These are phyloP conservation scores for Cheilosia grossa DNA, from an alignment of 2,888 invertebrate species.

Conservation along the genomic window DNA sequence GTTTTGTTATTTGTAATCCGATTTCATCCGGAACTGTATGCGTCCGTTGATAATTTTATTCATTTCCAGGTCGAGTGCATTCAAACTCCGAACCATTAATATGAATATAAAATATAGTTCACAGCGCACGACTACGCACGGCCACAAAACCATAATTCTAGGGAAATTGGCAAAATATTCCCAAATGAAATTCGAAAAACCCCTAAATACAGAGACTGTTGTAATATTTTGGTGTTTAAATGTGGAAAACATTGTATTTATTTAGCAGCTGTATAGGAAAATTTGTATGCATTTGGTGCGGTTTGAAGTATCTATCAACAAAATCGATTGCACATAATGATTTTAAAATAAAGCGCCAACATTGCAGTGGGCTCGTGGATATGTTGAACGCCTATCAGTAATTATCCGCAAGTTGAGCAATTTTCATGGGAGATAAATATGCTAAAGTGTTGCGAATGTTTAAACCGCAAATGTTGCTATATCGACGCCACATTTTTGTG, in stretches of 20 bases:
- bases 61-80: background rate
- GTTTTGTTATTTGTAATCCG: slow-evolving; percentile 6
- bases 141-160: slow-evolving; percentile 35
- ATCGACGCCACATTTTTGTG: slow-evolving; percentile 11
- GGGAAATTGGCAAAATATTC: slow-evolving; percentile 19
- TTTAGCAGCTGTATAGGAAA: slow-evolving; percentile 1
- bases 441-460: slow-evolving; percentile 45
- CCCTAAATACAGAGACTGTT: slow-evolving; percentile 30
- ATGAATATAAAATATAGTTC: no score
- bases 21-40: background rate
- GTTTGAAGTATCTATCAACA: background rate
- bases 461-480: slow-evolving; percentile 20
- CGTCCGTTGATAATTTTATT: background rate
- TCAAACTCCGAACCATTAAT: background rate
- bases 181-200: slow-evolving; percentile 39
- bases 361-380: slow-evolving; percentile 1
- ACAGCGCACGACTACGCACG: background rate
- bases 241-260: slow-evolving; percentile 14
- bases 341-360: background rate
- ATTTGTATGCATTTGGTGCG: background rate
- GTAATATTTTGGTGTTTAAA: slow-evolving; percentile 32
- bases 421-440: background rate
- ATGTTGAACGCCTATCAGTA: slow-evolving; percentile 35
- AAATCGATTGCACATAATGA: background rate
- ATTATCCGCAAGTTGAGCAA: slow-evolving; percentile 43